Base-by-base conservation (phyloP, 2,888 invertebrate genomes). In the Hartigia nigra region DNA sequence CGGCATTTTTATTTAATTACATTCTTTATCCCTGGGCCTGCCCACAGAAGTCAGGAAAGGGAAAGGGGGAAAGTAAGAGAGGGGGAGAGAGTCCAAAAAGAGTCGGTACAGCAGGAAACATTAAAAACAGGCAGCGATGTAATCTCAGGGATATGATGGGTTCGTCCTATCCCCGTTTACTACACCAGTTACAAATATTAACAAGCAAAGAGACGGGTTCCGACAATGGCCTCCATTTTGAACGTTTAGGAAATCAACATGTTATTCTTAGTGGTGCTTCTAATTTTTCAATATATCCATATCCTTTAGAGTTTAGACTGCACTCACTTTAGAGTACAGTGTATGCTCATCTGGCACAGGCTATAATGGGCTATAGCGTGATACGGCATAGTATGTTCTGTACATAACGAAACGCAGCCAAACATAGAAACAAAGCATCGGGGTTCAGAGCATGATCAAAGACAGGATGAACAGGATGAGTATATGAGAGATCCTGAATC, bases 381-480 rank as follows among this genome's bases (percentile, higher is more conserved):
- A 55, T 55, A 23, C 23, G 39, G 39, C 39, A 55, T 55, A 55
- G 39, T 14, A 23, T 55, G 23, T 23, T 23, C 23, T 55, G 23
- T 55, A 14, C 39, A 14, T 55, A 55, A 55, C 39, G 9, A 55
- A 55, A 32, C 31, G 72, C 31, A 72, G 9, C 72, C 32, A 31
- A 31, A 72, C 55, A 72, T 76, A 34, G 72, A 76, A 76, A 79
- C 78, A 79, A 79, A 79, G 74, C 74, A 72, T 23, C 12, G 76
- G 35, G 14, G 31, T 74, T 76, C 31, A 37, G 37, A 75, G 76
- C 76, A 76, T 79, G 78, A 79, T 79, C 78, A 76, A 79, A 79
- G 78, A 74, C 36, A 76, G 78, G 31, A 72, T 0, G 23, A 23
- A 23, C 23, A 55, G 39, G 14, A 9, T 14, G 23, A 55, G 39